Base-by-base conservation (phyloP, 2,888 invertebrate species). In the Stenodema calcarata region DNA sequence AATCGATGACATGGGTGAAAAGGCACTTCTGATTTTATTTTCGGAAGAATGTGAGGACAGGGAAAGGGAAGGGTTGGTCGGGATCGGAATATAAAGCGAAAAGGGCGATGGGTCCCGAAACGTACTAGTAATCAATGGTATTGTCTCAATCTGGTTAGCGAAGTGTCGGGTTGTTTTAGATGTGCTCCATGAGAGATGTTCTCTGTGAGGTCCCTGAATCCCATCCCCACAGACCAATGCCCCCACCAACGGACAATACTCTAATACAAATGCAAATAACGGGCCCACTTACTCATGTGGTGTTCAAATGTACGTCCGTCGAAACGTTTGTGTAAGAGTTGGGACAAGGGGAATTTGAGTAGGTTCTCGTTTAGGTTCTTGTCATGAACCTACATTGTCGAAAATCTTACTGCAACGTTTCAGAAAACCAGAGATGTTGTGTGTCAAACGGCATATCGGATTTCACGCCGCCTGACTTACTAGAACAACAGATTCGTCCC, bases 231-330 rank as follows among this genome's bases (percentile, higher is more conserved):
- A 4, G 35, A 4, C 35, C 35, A 2, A 35, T 35, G 35, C 35
- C 35, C 35, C 42, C 76, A 14, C 73, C 73, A 14, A 76, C 42
- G 42, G 76, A 76, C 76, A 42, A 42, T 76, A 76, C 76, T 76
- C 76, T 76, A 30, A 76, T 76, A 76, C 76, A 76, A 76, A 76
- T 76, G 76, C 76, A 76, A 76, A 76, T 76, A 76, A 18, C 76
- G 76, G 76, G n/a, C 3, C 41, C 23, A 42, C 30, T 6, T 18
- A 76, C 23, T 42, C 30, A 35, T 12, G n/a, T 23, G 41, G 42
- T 23, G 3, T 42, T 23, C 23, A 11, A 35, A 9, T 35, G 44
- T 30, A n/a, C 7, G 73, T 18, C 54, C 23, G 18, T 18, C 2
- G 3, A 7, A 23, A n/a, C 12, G 41, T 35, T 35, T 16, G 76